These are phyloP conservation scores for Coleophora flavipennella DNA, from an alignment of 2,888 invertebrate species.

Conservation along the genomic window DNA sequence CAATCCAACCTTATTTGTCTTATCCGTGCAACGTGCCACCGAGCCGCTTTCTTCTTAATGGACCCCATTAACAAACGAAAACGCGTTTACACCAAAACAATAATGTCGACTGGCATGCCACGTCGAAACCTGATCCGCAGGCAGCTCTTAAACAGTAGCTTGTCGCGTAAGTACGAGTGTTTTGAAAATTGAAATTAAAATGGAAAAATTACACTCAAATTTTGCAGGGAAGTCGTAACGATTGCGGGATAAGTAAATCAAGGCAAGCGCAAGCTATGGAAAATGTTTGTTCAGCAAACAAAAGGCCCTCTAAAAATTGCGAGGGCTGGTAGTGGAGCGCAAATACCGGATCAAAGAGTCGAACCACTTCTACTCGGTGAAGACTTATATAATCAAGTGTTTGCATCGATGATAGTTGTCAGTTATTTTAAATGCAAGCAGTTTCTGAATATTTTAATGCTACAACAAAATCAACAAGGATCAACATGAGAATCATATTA, in stretches of 20 bases:
- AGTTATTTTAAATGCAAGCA: too few relatives aligned
- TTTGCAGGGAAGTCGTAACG: slow-evolving; percentile 28
- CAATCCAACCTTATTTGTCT: too few relatives aligned
- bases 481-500: too few relatives aligned
- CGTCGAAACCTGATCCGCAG: slow-evolving; percentile 38
- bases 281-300: slow-evolving; percentile 60
- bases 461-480: too few relatives aligned
- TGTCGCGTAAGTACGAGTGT: too few relatives aligned
- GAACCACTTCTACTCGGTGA: slow-evolving; percentile 4
- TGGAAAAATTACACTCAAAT: background rate
- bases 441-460: too few relatives aligned
- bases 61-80: slow-evolving; percentile 53
- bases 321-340: slow-evolving; percentile 39
- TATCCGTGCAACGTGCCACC: slow-evolving; percentile 5
- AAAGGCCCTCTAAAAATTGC: slow-evolving; percentile 20
- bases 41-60: slow-evolving; percentile 39
- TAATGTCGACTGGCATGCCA: slow-evolving; percentile 24
- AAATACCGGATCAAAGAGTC: slow-evolving; percentile 60
- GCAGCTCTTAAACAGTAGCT: background rate
- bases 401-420: too few relatives aligned
- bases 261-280: slow-evolving; percentile 39
- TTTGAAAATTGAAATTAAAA: too few relatives aligned
- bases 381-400: background rate
- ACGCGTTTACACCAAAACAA: slow-evolving; percentile 41
- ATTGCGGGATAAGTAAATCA: slow-evolving; percentile 49